Evolutionary conservation across 2,113 vertebrate genomes (phyloP).

Genomic region (Anarrhichthys ocellatus): DNA sequence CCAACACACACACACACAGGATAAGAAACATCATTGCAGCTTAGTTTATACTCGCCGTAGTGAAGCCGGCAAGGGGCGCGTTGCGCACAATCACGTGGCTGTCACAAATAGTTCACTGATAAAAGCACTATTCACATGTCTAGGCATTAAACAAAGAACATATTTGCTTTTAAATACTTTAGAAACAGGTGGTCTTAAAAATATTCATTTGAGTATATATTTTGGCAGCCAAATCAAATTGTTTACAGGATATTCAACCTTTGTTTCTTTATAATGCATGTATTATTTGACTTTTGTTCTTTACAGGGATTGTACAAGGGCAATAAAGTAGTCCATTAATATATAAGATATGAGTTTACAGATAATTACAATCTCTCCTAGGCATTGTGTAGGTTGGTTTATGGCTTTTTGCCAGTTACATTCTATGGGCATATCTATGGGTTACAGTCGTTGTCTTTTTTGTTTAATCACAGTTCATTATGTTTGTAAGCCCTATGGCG

Average conservation of each 20-base stretch:
- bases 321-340: too few relatives aligned
- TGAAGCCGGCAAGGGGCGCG: neutral
- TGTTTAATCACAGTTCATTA: neutral
- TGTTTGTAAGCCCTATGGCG: too few relatives aligned
- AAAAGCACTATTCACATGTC: neutral
- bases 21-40: conserved; percentile 25
- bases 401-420: too few relatives aligned
- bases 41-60: neutral
- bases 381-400: too few relatives aligned
- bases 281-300: too few relatives aligned
- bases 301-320: too few relatives aligned
- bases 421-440: too few relatives aligned
- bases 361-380: too few relatives aligned
- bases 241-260: neutral
- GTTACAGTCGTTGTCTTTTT: neutral
- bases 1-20: conserved; percentile 7
- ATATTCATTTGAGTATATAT: neutral
- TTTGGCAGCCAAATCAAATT: neutral
- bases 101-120: too few relatives aligned
- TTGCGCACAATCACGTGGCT: too few relatives aligned
- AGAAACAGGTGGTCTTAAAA: neutral
- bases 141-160: neutral
- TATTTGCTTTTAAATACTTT: neutral
- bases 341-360: too few relatives aligned
- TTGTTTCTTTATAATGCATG: neutral